Evolutionary conservation across 2,113 vertebrate species (phyloP), one percentile per base, ranked within the genome.

Genomic region (Platysternon megacephalum): DNA sequence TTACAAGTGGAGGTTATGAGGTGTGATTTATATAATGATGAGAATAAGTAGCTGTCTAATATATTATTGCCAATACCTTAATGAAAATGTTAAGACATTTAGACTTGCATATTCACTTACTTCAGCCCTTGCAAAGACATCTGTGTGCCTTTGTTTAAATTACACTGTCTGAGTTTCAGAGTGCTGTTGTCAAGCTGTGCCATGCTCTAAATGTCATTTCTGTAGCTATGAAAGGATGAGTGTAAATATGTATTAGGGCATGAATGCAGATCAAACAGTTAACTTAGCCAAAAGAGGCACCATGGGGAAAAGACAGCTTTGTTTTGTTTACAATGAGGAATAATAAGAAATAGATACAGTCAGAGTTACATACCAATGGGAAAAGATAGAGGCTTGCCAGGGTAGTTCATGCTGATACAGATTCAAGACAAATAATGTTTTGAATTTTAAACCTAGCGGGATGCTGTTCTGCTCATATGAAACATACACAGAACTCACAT

Each of bases 361-460:
- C 79, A 80, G 46, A 86, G 49, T 90, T 95, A 49, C 35, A 82
- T 44, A 86, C 16, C 72, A 29, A 87, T 84, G 79, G 87, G 5
- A 86, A 82, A 93, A 68, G 85, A 58, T 49, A 93, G 87, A 91
- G 6, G 21, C 44, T 84, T 95, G 51, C 84, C 93, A 94, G 84
- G 89, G 24, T 87, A 39, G 28, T 87, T 97, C 85, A 93, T 0
- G 32, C 88, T 93, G 85, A 80, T 95, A 17, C 80, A 86, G 83
- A 28, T 68, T 90, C 58, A 88, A 92, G 91, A 86, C n/a, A 95
- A 95, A 29, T 74, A 26, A 56, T 74, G 42, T 81, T 91, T 80
- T 55, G 58, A 76, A 76, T 96, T 97, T 90, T 85, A 49, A 72
- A 88, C 79, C 84, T 86, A 84, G 78, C 21, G 86, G 89, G 65